Evolutionary conservation across 2,888 invertebrate species (phyloP), one percentile per base, ranked within the genome.

Genomic region (Cantharis lateralis): DNA sequence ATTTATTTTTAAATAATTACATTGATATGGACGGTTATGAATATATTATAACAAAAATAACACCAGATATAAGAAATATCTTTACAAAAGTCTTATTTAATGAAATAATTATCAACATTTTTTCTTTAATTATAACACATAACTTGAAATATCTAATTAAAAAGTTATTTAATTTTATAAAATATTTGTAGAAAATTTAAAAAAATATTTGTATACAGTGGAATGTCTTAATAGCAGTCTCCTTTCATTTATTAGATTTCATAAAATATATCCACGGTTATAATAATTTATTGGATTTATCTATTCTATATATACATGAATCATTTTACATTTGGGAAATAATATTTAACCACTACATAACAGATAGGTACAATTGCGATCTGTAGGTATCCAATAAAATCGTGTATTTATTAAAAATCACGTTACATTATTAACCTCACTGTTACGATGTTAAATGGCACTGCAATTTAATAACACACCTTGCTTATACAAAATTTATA

Each of bases 281-380:
- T 48, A 48, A 48, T 48, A 48, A 48, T 48, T 48, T 48, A 48
- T 48, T 48, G 48, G 48, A 48, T 48, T 48, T 48, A 48, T 48
- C 48, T 83, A 83, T 78, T 77, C 84, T 84, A 85, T 86, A 85
- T 86, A 83, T 86, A 86, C 86, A 86, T 80, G 81, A 79, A 72
- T 81, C 80, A 81, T 82, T 81, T 82, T 84, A 84, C 82, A 83
- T 48, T 48, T 48, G 48, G 48, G 48, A 48, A 48, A 48, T 48
- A 48, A 48, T 48, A 48, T 48, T 48, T 48, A 48, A 48, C 48
- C 48, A 48, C 48, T 48, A 48, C 48, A 48, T 48, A 48, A 48
- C 48, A 48, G 48, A 48, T 48, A 48, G 48, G 48, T 48, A 48
- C 48, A 48, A 48, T 48, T 48, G 48, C 48, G n/a, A 48, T 48